A percentile compares a stretch with the other conserved stretches of the same genome.
Conservation (phyloP, 2,888 invertebrate species). For the Hyposoter dolosus region DNA sequence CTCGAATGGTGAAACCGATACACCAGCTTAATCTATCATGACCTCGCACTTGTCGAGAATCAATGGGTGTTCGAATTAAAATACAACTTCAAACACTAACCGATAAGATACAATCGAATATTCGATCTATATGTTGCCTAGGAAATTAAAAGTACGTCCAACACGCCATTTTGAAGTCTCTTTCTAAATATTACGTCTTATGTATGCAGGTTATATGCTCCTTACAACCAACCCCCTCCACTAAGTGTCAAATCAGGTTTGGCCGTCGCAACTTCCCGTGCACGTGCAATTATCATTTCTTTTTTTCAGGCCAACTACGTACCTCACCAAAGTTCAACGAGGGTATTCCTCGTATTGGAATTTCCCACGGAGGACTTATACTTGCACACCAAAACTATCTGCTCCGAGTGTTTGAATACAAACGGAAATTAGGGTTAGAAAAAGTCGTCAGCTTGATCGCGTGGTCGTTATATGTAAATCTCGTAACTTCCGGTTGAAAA, state of each 20-base stretch:
- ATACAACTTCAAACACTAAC: conserved; percentile 41
- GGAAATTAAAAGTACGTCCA: conserved; percentile 54
- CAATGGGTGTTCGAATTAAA: conserved; percentile 42
- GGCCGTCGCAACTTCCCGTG: conserved; percentile 39
- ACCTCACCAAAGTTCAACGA: conserved; percentile 71
- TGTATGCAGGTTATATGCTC: conserved; percentile 73
- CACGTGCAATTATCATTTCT: conserved; percentile 1
- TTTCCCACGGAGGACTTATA: conserved; percentile 27
- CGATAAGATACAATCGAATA: neutral
- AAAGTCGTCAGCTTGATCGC: conserved; percentile 48
- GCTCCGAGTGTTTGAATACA: conserved; percentile 54
- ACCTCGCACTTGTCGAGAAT: conserved; percentile 37
- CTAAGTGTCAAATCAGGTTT: conserved; percentile 28
- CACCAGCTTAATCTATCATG: conserved; percentile 46
- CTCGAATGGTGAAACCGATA: conserved; percentile 15
- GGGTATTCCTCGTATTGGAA: neutral
- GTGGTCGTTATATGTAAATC: conserved; percentile 17
- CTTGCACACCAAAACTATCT: conserved; percentile 24
- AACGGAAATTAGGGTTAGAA: conserved; percentile 45
- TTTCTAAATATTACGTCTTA: conserved; percentile 46
- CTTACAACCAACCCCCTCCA: conserved; percentile 59
- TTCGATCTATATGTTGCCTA: conserved; percentile 29
- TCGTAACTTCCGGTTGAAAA: conserved; percentile 45
- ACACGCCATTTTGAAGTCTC: conserved; percentile 76
- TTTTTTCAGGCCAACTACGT: conserved; percentile 36